These are phyloP conservation scores for Oreonectes daqikongensis DNA, from an alignment of 2,797 vertebrate genomes.

Conservation along the genomic window DNA sequence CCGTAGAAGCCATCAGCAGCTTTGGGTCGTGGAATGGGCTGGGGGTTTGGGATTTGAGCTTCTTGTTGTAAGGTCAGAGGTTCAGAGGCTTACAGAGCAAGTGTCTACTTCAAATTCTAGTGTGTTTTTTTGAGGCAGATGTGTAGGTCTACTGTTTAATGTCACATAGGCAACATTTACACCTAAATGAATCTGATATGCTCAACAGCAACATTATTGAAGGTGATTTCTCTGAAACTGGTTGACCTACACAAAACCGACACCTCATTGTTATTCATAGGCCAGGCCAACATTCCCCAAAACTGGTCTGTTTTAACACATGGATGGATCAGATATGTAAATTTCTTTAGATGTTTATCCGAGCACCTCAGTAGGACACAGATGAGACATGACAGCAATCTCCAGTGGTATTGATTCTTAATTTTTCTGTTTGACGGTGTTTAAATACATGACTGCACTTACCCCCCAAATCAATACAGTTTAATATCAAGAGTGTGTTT, in stretches of 20 bases:
- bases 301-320: too few species aligned
- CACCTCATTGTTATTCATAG: too few species aligned
- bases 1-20: conserved; percentile 15
- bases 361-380: not conserved
- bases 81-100: conserved; percentile 10
- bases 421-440: not conserved
- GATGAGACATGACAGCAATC: not conserved
- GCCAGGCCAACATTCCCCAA: too few species aligned
- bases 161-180: not conserved
- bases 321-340: too few species aligned
- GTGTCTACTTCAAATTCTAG: not conserved
- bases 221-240: too few species aligned
- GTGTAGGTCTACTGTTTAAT: too few species aligned
- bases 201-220: too few species aligned
- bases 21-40: not conserved
- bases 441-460: not conserved
- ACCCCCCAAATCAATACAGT: not conserved
- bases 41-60: not conserved
- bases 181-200: not conserved
- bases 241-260: too few species aligned
- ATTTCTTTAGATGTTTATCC: not conserved
- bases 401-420: not conserved
- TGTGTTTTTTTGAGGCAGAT: not conserved
- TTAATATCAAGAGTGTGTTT: not conserved
- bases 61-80: conserved; percentile 14